These are phyloP conservation scores for Tetragonula carbonaria DNA, from an alignment of 2,888 invertebrate species.

Conservation along the genomic window DNA sequence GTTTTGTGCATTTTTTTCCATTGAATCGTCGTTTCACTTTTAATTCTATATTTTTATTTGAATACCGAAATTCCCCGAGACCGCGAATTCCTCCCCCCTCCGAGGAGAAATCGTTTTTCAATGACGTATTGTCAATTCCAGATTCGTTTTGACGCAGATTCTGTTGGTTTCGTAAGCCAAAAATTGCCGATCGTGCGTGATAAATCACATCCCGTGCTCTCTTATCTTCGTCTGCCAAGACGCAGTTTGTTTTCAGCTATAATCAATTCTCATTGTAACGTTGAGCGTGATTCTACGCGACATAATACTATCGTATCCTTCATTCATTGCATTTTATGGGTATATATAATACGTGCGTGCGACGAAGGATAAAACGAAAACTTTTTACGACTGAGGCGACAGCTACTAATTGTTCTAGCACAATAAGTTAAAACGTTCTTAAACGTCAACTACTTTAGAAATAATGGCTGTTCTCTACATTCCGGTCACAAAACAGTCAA, in stretches of 20 bases:
- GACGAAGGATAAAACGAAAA: not conserved
- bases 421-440: not conserved
- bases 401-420: not conserved
- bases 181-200: constrained; percentile 49
- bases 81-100: not conserved
- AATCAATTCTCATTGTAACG: constrained; percentile 42
- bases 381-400: not conserved
- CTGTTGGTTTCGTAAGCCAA: constrained; percentile 37
- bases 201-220: constrained; percentile 42
- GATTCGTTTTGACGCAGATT: constrained; percentile 34
- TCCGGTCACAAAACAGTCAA: not conserved
- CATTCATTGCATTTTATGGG: not conserved
- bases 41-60: not conserved
- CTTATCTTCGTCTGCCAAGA: constrained; percentile 54
- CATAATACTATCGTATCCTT: not conserved
- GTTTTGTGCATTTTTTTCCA: not conserved
- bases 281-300: not conserved
- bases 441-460: not conserved
- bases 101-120: not conserved
- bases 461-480: not conserved
- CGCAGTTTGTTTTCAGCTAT: constrained; percentile 40
- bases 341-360: too few species aligned
- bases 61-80: not conserved
- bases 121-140: not conserved
- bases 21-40: not conserved